These are phyloP conservation scores for Vanacampus margaritifer DNA, from an alignment of 2,113 vertebrate genomes.

Conservation along the genomic window DNA sequence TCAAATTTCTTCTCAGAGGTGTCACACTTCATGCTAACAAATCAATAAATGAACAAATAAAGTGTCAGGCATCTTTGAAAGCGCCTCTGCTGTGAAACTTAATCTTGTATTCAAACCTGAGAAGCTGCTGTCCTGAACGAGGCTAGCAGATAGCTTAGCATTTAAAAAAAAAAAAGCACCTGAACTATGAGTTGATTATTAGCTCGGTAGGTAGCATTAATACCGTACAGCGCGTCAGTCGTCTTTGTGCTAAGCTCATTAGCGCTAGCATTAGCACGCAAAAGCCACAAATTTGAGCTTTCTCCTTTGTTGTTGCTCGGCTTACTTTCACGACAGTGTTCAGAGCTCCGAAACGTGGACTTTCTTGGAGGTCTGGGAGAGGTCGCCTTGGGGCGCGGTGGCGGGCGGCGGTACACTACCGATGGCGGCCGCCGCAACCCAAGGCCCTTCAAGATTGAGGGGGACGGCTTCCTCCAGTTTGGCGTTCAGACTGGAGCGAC, in stretches of 20 bases:
- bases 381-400: conserved; percentile 76
- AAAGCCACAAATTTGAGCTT: background rate
- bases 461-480: conserved; percentile 88
- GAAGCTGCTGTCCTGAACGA: background rate
- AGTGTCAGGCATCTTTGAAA: background rate
- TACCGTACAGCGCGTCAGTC: background rate
- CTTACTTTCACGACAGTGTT: conserved; percentile 34
- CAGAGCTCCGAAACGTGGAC: conserved; percentile 93
- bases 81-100: background rate
- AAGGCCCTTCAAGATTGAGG: conserved; percentile 88
- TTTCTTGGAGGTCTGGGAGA: conserved; percentile 71
- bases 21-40: background rate
- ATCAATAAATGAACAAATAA: background rate
- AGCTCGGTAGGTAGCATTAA: background rate
- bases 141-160: background rate
- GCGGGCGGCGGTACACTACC: conserved; percentile 83
- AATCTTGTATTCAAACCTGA: background rate
- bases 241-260: background rate
- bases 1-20: background rate
- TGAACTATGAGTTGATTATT: background rate
- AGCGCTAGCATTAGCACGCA: background rate
- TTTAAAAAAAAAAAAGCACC: background rate
- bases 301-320: background rate
- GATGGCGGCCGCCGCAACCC: conserved; percentile 87
- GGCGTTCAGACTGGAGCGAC: conserved; percentile 87